Conservation (phyloP, 2,113 vertebrate genomes). For the Saccopteryx leptura region DNA sequence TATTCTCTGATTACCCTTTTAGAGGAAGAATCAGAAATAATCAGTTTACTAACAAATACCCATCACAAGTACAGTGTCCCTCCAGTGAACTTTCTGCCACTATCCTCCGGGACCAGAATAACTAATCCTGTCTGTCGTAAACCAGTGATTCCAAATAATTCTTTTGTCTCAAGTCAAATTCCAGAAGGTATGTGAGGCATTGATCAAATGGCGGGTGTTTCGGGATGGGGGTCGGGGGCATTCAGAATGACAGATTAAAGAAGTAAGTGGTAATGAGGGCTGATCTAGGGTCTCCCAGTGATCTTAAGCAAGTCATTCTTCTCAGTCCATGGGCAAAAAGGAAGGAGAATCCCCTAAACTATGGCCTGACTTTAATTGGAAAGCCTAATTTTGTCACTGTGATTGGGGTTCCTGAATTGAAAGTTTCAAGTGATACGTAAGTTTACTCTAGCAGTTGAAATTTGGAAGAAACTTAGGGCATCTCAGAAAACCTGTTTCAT, state of each 20-base stretch:
- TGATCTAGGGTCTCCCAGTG: background rate
- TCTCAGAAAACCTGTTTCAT: slow-evolving; percentile 1
- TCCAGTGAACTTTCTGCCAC: slow-evolving; percentile 85
- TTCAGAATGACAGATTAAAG: background rate
- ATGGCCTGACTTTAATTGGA: background rate
- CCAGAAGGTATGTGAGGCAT: slow-evolving; percentile 84
- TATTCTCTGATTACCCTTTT: slow-evolving; percentile 94
- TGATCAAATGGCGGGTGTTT: background rate
- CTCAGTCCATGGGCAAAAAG: background rate
- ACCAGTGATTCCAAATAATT: slow-evolving; percentile 67
- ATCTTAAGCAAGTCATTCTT: background rate
- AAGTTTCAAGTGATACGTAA: background rate
- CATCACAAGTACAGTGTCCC: slow-evolving; percentile 95
- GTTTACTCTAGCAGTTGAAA: background rate
- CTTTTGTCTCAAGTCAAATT: slow-evolving; percentile 57
- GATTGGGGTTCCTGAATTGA: background rate
- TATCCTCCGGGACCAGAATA: slow-evolving; percentile 79
- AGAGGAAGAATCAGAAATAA: slow-evolving; percentile 93
- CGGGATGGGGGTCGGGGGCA: background rate
- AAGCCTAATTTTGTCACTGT: background rate
- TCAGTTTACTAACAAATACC: slow-evolving; percentile 88
- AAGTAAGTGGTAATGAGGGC: background rate
- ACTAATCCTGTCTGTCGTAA: slow-evolving; percentile 65
- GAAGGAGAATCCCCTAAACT: background rate
- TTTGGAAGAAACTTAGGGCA: background rate